Percentiles rank a stretch among this genome's conserved stretches.
Evolutionary conservation across 1,140 invertebrate species (phyloP).

Genomic region (Holotrichia oblita): DNA sequence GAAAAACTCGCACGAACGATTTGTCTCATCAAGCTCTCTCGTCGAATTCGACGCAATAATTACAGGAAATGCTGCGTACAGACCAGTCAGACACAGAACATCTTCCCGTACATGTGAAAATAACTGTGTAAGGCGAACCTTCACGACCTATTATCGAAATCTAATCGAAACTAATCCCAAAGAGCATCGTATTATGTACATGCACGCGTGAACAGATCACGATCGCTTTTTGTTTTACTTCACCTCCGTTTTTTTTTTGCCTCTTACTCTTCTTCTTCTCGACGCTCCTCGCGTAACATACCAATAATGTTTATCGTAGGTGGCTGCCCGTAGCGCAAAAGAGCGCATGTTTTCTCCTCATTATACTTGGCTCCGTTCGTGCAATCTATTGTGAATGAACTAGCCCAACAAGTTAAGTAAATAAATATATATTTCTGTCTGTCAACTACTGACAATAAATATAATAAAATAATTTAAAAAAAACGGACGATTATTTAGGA

Average conservation of each 20-base stretch:
- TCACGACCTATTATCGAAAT: slow-evolving; percentile 35
- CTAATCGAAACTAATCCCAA: slow-evolving; percentile 36
- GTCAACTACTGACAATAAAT: too few species aligned
- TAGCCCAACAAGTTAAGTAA: neutral
- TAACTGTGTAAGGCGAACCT: slow-evolving; percentile 30
- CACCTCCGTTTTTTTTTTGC: slow-evolving; percentile 48
- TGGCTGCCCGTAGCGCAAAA: slow-evolving; percentile 46
- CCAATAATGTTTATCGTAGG: slow-evolving; percentile 56
- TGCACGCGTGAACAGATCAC: slow-evolving; percentile 58
- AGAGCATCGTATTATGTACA: slow-evolving; percentile 49
- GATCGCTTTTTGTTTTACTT: slow-evolving; percentile 51
- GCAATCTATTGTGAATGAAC: slow-evolving; percentile 27
- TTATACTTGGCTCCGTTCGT: slow-evolving; percentile 15
- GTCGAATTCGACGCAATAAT: slow-evolving; percentile 33
- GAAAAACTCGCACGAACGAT: slow-evolving; percentile 34
- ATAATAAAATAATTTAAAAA: too few species aligned
- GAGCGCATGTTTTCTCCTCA: slow-evolving; percentile 37
- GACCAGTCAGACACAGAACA: slow-evolving; percentile 15
- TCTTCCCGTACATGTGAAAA: slow-evolving; percentile 33
- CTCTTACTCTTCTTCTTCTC: too few species aligned
- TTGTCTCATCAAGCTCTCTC: slow-evolving; percentile 30
- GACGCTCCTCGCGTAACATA: slow-evolving; percentile 41
- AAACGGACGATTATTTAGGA: too few species aligned
- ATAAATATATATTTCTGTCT: too few species aligned
- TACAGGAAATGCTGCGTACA: slow-evolving; percentile 33